Evolutionary conservation across 2,888 invertebrate genomes (phyloP).

Genomic region (Callinectes sapidus): DNA sequence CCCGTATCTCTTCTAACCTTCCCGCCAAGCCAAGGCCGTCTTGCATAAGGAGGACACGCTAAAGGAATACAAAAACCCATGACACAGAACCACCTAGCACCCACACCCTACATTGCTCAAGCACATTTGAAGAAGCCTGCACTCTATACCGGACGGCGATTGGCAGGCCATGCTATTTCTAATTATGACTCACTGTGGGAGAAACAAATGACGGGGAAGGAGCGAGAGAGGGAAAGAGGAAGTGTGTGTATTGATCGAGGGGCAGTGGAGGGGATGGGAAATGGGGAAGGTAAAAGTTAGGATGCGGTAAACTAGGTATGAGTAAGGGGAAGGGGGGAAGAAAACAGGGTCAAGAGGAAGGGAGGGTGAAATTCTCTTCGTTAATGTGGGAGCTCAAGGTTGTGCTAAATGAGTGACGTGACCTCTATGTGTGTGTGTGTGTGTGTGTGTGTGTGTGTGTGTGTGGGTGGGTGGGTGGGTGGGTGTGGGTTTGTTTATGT

Average conservation of each 20-base stretch:
- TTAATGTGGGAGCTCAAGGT: neutral
- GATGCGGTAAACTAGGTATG: neutral
- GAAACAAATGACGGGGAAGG: neutral
- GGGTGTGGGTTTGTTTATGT: neutral
- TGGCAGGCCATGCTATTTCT: neutral
- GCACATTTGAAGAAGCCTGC: neutral
- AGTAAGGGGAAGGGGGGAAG: neutral
- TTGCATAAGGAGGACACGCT: neutral
- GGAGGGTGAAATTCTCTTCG: neutral
- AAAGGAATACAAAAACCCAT: neutral
- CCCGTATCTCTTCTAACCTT: neutral
- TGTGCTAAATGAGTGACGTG: no score
- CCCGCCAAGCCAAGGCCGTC: neutral
- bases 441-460: slow-evolving; percentile 36
- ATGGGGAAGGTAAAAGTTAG: neutral
- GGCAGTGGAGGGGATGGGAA: neutral
- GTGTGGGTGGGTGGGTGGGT: slow-evolving; percentile 26
- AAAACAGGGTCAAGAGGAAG: neutral
- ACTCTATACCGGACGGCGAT: neutral
- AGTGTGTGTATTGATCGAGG: neutral
- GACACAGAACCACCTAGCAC: neutral
- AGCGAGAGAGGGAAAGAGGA: neutral
- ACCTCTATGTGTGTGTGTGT: neutral
- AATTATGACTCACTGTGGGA: neutral
- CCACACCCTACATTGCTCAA: neutral